Conservation (phyloP, 2,113 vertebrate genomes). For the Opisthocomus hoazin region DNA sequence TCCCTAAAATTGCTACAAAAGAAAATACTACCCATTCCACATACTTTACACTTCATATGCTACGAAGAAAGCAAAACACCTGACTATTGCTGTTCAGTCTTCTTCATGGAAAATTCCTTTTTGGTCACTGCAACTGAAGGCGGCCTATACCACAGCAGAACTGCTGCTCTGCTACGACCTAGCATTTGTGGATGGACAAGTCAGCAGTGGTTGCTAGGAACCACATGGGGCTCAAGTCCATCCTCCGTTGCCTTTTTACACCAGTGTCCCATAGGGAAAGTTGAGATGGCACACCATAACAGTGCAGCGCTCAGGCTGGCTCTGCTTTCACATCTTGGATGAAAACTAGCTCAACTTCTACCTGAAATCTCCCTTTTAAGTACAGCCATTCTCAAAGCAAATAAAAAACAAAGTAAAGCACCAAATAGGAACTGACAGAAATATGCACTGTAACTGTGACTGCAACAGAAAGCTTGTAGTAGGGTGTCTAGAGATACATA, state of each 20-base stretch:
- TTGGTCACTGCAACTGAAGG: neutral
- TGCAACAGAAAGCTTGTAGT: neutral
- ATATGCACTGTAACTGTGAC: neutral
- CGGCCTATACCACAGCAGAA: neutral
- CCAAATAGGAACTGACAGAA: neutral
- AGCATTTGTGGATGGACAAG: neutral
- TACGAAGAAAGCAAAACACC: neutral
- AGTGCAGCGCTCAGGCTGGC: neutral
- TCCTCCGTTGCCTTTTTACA: neutral
- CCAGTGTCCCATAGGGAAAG: neutral
- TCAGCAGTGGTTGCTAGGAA: neutral
- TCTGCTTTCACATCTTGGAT: neutral
- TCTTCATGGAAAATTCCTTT: neutral
- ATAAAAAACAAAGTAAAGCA: neutral
- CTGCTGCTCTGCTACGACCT: neutral
- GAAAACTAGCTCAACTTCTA: neutral
- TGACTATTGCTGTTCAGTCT: neutral
- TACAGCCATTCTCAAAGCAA: neutral
- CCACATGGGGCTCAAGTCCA: neutral
- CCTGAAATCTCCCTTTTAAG: neutral
- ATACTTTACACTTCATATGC: neutral
- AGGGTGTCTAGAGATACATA: neutral
- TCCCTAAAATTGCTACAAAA: neutral
- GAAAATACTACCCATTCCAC: neutral
- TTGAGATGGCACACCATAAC: neutral